Evolutionary conservation across 2,888 invertebrate genomes (phyloP).

Genomic region (Chrysomela aeneicollis): DNA sequence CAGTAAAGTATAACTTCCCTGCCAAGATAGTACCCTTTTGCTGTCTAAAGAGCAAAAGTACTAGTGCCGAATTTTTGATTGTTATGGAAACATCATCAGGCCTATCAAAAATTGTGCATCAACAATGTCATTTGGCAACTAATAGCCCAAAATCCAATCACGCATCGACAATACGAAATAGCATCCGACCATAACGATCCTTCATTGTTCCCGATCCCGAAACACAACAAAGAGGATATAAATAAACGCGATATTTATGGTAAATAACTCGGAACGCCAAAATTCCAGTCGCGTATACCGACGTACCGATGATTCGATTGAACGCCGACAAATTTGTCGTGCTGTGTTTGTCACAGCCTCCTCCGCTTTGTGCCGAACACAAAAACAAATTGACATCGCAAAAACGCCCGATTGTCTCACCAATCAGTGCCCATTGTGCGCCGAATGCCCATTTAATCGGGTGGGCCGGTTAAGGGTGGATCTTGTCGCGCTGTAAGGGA

Average conservation of each 20-base stretch:
- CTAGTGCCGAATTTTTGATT: too few species aligned
- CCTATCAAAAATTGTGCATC: too few species aligned
- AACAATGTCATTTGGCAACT: too few species aligned
- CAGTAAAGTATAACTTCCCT: too few species aligned
- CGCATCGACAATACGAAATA: constrained; percentile 14
- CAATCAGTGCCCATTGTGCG: constrained; percentile 60
- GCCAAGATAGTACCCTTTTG: too few species aligned
- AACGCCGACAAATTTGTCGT: constrained; percentile 60
- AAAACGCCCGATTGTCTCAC: constrained; percentile 63
- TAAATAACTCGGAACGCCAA: constrained; percentile 59
- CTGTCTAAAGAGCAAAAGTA: too few species aligned
- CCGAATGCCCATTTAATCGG: constrained; percentile 60
- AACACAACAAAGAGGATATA: constrained; percentile 32
- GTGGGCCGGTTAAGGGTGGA: constrained; percentile 55
- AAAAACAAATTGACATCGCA: constrained; percentile 63
- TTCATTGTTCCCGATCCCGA: constrained; percentile 14
- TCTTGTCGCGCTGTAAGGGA: constrained; percentile 28
- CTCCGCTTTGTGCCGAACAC: constrained; percentile 58
- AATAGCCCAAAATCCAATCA: background rate
- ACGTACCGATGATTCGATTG: constrained; percentile 52
- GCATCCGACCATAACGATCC: constrained; percentile 21
- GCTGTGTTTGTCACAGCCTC: constrained; percentile 59
- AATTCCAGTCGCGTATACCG: constrained; percentile 60
- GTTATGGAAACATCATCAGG: too few species aligned
- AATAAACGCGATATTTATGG: constrained; percentile 49